phyloP scores from a whole-genome alignment of 2,888 invertebrate species.

The Boloria euphrosyne region DNA sequence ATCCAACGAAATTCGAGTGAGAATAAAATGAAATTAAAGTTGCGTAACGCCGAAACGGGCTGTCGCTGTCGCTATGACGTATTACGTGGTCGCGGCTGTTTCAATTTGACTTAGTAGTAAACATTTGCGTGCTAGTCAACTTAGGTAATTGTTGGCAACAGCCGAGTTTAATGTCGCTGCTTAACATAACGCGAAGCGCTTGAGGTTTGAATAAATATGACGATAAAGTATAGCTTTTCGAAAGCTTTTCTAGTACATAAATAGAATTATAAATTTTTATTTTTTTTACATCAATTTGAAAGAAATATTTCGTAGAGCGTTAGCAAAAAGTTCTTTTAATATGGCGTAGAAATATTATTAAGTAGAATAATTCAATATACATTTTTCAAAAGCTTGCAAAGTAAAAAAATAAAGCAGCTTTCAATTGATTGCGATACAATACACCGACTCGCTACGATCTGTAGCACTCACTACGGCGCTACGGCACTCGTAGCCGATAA shows the following conservation, averaged over 20 bases:
- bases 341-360: not conserved
- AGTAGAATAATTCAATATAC: conserved; percentile 2
- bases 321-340: too few species aligned
- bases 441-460: conserved; percentile 23
- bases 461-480: conserved; percentile 25
- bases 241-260: not conserved
- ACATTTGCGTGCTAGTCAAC: conserved; percentile 42
- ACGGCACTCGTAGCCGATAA: conserved; percentile 31
- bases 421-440: conserved; percentile 33
- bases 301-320: too few species aligned
- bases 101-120: conserved; percentile 46
- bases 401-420: conserved; percentile 24
- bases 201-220: conserved; percentile 25
- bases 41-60: conserved; percentile 57
- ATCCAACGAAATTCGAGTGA: conserved; percentile 65
- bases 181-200: conserved; percentile 26
- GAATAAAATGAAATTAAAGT: conserved; percentile 71
- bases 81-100: conserved; percentile 45
- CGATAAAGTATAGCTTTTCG: conserved; percentile 1
- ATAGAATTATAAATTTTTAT: too few species aligned
- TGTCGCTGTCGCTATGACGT: conserved; percentile 50
- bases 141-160: conserved; percentile 42
- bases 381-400: conserved; percentile 11
- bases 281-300: too few species aligned
- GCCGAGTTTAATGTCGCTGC: conserved; percentile 28